Percentiles rank a stretch among this genome's conserved stretches.
Conservation (phyloP, 2,113 vertebrate genomes). For the Cariama cristata region DNA sequence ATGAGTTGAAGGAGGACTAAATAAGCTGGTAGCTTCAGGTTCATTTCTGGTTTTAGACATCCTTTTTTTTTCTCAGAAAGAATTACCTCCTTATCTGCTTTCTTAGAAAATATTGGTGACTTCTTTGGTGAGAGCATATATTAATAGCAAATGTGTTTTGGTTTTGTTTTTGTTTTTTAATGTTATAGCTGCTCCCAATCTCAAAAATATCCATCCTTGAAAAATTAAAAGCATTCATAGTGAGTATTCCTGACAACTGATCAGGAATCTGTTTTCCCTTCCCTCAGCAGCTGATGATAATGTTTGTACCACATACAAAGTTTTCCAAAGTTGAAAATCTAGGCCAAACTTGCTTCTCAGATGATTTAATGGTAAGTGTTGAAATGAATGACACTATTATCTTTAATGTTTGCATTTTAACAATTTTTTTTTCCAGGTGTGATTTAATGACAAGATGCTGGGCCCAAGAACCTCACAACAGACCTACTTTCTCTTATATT, state of each 20-base stretch:
- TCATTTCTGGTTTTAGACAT: not conserved
- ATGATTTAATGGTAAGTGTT: not conserved
- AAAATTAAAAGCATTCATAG: not conserved
- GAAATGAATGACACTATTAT: not conserved
- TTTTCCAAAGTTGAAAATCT: not conserved
- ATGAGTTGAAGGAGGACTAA: not conserved
- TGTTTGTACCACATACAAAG: not conserved
- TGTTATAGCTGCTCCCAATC: not conserved
- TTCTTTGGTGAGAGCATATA: not conserved
- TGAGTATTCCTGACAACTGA: not conserved
- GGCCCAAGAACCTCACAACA: conserved; percentile 70
- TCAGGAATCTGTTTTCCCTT: not conserved
- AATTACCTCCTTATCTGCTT: not conserved
- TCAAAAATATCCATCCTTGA: not conserved
- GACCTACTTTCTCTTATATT: conserved; percentile 71
- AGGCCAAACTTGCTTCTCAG: not conserved
- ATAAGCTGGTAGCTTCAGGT: not conserved
- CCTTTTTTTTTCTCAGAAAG: not conserved
- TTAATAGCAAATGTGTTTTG: not conserved
- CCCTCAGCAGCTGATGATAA: not conserved
- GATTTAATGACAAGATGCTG: conserved; percentile 75
- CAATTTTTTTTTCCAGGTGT: conserved; percentile 45
- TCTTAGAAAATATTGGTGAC: not conserved
- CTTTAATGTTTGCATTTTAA: not conserved
- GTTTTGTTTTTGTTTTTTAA: not conserved